Evolutionary conservation across 1,140 invertebrate species (phyloP), one percentile per base, ranked within the genome.

Genomic region (Drosophila chauvacae): DNA sequence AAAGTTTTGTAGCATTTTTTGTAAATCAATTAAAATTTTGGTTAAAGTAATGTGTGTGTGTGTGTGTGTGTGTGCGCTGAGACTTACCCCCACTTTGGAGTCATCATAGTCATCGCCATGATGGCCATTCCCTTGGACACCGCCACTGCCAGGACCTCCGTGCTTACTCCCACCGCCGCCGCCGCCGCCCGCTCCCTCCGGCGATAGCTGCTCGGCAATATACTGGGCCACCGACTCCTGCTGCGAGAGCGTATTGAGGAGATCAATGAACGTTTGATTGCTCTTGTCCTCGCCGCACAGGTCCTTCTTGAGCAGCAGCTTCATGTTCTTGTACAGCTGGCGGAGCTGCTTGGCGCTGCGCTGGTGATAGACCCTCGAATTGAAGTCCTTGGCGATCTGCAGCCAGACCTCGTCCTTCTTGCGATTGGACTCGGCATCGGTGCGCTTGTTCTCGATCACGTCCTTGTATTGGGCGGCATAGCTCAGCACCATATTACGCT

Each of bases 321-420:
- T 92, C 91, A 92, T 92, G 53, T 92, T 92, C 62, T 92, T 92
- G 53, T 92, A 92, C 3, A 92, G 66, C 57, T 92, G 91, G 11
- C 91, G 86, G 39, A 92, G 68, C 63, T 92, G 91, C 57, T 92
- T 92, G 23, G 91, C 83, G 9, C 91, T 90, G 50, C 91, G 84
- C 70, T 92, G 91, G 51, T 92, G 91, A 70, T 92, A 92, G 30
- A 91, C 91, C 20, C 83, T 83, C 14, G 78, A 71, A 64, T 92
- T 92, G 42, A 92, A 92, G 51, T 92, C 91, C 72, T 92, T 92
- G 60, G 91, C 91, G 44, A 92, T 92, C 77, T 91, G 84, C 39
- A 90, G 76, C 91, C 91, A 92, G 13, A 92, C 91, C 57, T 92
- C 91, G 59, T 92, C 91, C 79, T 92, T 92, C 39, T 92, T 92